Base-by-base conservation (phyloP, 2,888 invertebrate species). In the Hedychridium roseum region DNA sequence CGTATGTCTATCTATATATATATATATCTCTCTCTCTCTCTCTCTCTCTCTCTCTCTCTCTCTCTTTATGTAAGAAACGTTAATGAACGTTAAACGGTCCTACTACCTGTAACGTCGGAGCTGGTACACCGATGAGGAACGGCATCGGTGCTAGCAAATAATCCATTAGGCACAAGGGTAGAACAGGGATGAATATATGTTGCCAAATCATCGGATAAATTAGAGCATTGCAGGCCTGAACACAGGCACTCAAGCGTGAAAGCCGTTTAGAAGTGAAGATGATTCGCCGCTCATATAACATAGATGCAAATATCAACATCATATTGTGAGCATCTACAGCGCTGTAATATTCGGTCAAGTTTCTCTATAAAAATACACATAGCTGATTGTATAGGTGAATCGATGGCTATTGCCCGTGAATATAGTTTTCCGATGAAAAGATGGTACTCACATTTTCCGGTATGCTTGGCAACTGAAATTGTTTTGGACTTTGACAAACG, bases 121-220 rank as follows among this genome's bases (percentile, higher is more conserved):
- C 85, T 59, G 97, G 97, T 54, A 97, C 94, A 51, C 98, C 98
- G 71, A 98, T 96, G 35, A 98, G 83, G 82, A 92, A 98, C 35
- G 98, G 98, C 97, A 98, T 98, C 1, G 98, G 98, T 9, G 98
- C 98, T 64, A 90, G 83, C 60, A 95, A 81, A 79, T 94, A 94
- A 80, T 97, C 97, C 60, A 91, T 88, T 54, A 97, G 84, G 73
- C 91, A 88, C 77, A 88, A 85, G 15, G 97, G 97, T 70, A 97
- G 81, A 64, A 98, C 91, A 41, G 97, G 97, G 80, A 98, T 97
- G 79, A 93, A 98, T 73, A 98, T 94, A 73, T 97, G 97, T 80
- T 98, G 97, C 98, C 98, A 98, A 63, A 91, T 90, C 96, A 99
- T 97, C 1, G 98, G 98, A 80, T 96, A 97, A 30, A 99, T 87